Evolutionary conservation across 2,797 vertebrate genomes (phyloP), one percentile per base, ranked within the genome.

Genomic region (Corythornis leucogaster): DNA sequence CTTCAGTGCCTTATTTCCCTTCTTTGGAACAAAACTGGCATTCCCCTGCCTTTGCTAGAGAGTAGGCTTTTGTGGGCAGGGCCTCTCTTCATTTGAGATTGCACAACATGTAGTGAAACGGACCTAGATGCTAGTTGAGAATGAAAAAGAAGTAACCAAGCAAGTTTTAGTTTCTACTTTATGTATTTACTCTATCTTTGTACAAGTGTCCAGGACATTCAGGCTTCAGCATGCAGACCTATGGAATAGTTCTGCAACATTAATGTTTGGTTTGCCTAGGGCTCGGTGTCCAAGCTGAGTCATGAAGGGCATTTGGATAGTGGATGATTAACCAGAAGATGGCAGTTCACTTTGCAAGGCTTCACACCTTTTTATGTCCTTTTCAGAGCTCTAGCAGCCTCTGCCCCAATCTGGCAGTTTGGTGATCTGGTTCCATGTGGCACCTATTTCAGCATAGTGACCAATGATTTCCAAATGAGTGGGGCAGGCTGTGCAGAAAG

Each of bases 371-470:
- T 53, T 62, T 63, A 2, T 80, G 15, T 87, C 17, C 17, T 92
- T 86, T 87, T 30, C 97, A 99, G 99, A 89, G 99, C 99, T 93
- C 96, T 99, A 90, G 99, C 99, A 64, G 96, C 99, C 19, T 99
- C 99, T 2, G 99, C 99, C 50, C 99, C 99, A 6, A 99, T 99
- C 95, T 99, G 98, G 99, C 98, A 99, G 95, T 99, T 99, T 96
- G 97, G 98, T 40, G 97, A 97, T 84, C 96, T 99, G 97, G 98
- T 98, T 93, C 98, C 98, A 0, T 99, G 99, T 96, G 98, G 98
- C 55, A 89, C 94, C 51, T 99, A 99, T 95, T 98, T 98, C 96
- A 97, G 97, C 95, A 97, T 98, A 78, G 98, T 99, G 88, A 99
- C 98, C 7, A 96, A 96, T 85, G 99, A 99, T 97, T 99, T 99